These are phyloP conservation scores for Caenorhabditis doughertyi DNA, from an alignment of 2,888 invertebrate species.

Conservation along the genomic window DNA sequence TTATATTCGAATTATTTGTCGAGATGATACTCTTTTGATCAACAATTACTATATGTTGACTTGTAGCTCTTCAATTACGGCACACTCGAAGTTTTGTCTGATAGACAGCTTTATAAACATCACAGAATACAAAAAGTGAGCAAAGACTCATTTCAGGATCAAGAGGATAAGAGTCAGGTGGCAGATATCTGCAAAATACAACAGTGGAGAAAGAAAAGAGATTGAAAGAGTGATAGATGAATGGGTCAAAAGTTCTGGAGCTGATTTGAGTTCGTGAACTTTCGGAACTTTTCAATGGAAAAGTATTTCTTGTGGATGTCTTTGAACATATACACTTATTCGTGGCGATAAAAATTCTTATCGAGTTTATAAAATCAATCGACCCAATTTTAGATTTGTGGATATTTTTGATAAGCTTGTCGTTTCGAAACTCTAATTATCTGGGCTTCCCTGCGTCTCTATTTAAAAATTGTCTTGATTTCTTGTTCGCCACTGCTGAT, in stretches of 20 bases:
- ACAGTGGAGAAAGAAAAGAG: not conserved
- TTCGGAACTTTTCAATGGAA: not conserved
- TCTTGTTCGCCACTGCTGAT: slow-evolving; percentile 1
- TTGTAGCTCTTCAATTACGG: not conserved
- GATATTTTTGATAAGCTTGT: too few relatives aligned
- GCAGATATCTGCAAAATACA: not conserved
- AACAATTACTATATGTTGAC: slow-evolving; percentile 16
- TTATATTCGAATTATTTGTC: slow-evolving; percentile 31
- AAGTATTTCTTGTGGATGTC: too few relatives aligned
- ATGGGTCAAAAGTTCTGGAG: not conserved
- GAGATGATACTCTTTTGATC: slow-evolving; percentile 54
- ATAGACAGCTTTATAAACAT: too few relatives aligned
- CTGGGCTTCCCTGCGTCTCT: too few relatives aligned
- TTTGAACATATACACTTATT: too few relatives aligned
- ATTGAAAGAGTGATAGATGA: not conserved
- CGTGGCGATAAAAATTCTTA: too few relatives aligned
- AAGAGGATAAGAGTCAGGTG: not conserved
- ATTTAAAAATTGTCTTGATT: not conserved
- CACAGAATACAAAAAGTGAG: too few relatives aligned
- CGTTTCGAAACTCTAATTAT: too few relatives aligned
- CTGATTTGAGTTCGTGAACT: not conserved
- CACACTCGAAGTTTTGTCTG: too few relatives aligned
- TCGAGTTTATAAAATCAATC: too few relatives aligned
- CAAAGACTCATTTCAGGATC: too few relatives aligned
- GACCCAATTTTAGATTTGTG: too few relatives aligned